Percentiles rank a stretch among this genome's conserved stretches.
Evolutionary conservation across 2,797 vertebrate genomes (phyloP).

Genomic region (Acipenser oxyrinchus): DNA sequence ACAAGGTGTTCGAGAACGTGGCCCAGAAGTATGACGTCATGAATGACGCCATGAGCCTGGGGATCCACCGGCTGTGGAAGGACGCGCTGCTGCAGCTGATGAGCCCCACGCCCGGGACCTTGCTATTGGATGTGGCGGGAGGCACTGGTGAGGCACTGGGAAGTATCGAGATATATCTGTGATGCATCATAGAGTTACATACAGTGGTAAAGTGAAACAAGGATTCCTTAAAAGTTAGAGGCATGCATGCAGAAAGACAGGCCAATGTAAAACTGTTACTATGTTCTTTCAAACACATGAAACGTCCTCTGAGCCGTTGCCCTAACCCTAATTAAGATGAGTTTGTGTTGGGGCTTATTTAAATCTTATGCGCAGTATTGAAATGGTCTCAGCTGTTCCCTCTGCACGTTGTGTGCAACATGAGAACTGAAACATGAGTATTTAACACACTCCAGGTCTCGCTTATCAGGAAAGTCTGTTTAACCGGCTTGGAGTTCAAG

Average conservation of each 20-base stretch:
- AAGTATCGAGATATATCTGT: too few species aligned
- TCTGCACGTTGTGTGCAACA: too few species aligned
- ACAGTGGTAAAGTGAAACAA: background rate
- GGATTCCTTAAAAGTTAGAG: background rate
- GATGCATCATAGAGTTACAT: too few species aligned
- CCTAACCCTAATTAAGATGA: background rate
- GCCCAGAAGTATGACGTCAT: conserved; percentile 90
- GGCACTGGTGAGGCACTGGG: conserved; percentile 72
- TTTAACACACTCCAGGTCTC: too few species aligned
- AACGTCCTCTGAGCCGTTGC: background rate
- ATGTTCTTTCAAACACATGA: too few species aligned
- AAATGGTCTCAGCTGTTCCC: background rate
- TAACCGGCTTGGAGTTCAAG: too few species aligned
- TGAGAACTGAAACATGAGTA: too few species aligned
- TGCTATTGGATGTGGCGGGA: conserved; percentile 84
- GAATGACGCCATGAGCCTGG: conserved; percentile 96
- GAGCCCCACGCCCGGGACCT: conserved; percentile 76
- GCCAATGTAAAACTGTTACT: background rate
- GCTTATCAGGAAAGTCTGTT: too few species aligned
- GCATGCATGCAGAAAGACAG: background rate
- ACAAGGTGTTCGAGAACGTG: conserved; percentile 87
- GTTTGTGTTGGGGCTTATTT: too few species aligned
- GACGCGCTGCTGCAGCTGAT: conserved; percentile 74
- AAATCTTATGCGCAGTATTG: background rate
- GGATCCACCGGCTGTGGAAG: conserved; percentile 89